phyloP scores from a whole-genome alignment of 2,113 vertebrate genomes.

The Aegypius monachus region DNA sequence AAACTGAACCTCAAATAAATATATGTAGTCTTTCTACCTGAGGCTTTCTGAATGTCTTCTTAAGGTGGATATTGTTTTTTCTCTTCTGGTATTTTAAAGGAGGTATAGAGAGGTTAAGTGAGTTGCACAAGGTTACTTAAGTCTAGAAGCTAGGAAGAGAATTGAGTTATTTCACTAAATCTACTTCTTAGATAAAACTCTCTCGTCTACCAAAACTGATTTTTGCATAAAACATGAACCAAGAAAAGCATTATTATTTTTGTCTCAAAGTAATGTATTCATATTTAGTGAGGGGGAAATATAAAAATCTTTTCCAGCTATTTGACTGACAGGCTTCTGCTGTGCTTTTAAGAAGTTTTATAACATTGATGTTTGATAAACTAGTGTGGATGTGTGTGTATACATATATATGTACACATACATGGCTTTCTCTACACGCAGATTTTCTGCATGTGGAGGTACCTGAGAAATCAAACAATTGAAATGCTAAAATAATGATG shows the following conservation, averaged over 20 bases:
- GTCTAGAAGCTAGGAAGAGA: not conserved
- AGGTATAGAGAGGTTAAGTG: not conserved
- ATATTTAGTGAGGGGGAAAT: not conserved
- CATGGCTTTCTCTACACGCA: not conserved
- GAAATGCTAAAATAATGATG: not conserved
- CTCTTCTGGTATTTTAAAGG: not conserved
- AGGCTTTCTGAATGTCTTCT: not conserved
- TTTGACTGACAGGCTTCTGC: conserved; percentile 56
- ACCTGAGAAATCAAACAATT: not conserved
- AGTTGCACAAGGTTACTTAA: conserved; percentile 6
- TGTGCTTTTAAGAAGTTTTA: conserved; percentile 23
- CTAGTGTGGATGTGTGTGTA: not conserved
- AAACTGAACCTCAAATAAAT: not conserved
- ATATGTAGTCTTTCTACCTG: not conserved
- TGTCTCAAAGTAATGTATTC: conserved; percentile 30
- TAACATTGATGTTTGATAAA: conserved; percentile 29
- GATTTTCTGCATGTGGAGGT: not conserved
- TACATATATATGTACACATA: not conserved
- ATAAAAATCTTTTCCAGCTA: conserved; percentile 11
- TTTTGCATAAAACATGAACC: conserved; percentile 44
- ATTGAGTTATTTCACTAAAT: not conserved
- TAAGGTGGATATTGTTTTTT: not conserved
- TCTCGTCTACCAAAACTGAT: not conserved
- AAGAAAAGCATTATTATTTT: conserved; percentile 27
- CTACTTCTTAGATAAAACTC: not conserved